Conservation (phyloP, 2,113 vertebrate genomes). For the Chamaea fasciata region DNA sequence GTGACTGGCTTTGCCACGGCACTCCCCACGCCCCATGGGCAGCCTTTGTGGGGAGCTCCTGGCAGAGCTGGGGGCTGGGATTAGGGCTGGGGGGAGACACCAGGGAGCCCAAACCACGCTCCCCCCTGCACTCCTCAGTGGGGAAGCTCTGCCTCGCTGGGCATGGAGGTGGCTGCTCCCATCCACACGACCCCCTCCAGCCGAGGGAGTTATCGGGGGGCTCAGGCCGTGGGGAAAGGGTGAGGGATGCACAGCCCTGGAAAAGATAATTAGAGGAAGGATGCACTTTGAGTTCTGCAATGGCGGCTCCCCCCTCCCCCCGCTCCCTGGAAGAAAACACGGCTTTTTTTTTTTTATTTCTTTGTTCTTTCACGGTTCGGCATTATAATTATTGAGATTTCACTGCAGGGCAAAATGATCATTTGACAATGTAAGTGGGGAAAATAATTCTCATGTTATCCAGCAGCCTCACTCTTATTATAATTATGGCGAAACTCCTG, state of each 20-base stretch:
- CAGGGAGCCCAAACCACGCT: accelerated
- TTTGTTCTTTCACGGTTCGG: slow-evolving; percentile 44
- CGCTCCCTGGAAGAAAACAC: slow-evolving; percentile 1
- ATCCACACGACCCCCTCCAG: accelerated
- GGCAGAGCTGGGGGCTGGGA: background rate
- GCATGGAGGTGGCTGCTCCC: background rate
- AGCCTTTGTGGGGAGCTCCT: background rate
- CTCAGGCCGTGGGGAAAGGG: background rate
- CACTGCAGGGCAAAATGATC: slow-evolving; percentile 56
- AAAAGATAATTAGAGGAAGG: background rate
- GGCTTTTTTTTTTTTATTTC: background rate
- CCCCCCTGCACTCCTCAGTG: accelerated
- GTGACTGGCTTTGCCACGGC: background rate
- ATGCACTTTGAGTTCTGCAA: background rate
- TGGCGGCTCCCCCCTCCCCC: background rate
- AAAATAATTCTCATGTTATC: slow-evolving; percentile 25
- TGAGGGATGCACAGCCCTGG: background rate
- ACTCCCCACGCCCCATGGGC: accelerated
- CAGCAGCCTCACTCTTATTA: slow-evolving; percentile 24
- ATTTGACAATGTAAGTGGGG: slow-evolving; percentile 53
- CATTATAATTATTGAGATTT: slow-evolving; percentile 59
- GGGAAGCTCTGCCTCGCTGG: accelerated
- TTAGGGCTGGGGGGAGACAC: background rate
- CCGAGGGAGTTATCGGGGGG: accelerated
- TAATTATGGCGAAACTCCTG: slow-evolving; percentile 24